Base-by-base conservation (phyloP, 2,888 invertebrate species). In the Elysia crispata region DNA sequence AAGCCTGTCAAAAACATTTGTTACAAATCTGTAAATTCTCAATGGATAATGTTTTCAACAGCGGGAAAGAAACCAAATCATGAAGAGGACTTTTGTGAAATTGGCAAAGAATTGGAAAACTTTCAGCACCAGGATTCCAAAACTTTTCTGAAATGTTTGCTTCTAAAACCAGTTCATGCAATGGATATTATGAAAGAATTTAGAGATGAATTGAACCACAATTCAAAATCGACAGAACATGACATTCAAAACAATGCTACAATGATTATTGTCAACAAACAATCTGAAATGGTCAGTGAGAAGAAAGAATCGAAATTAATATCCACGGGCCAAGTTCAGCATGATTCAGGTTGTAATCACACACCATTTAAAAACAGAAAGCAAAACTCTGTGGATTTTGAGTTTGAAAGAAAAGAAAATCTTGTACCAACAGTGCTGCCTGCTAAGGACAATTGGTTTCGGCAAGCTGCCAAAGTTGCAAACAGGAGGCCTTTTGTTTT, bases 61-160 rank as follows among this genome's bases (percentile, higher is more conserved):
- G 41, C 41, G 41, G 41, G 11, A 11, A 41, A 41, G 11, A 41
- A 41, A 11, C 3, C 3, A 41, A 11, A 41, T 41, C 5, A 11
- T 41, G 41, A 6, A 6, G 41, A 41, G 5, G 11, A 11, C 5
- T 41, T 11, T 6, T 41, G 41, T 41, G 41, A 41, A 41, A 41
- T 6, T 41, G 41, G 11, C 41, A 41, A 6, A 41, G 41, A 41
- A 11, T 11, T 41, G 3, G 41, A 41, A 41, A 41, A 11, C 41
- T 41, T 6, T 41, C 41, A 41, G 41, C 11, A 41, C 41, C 41
- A 69, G 25, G 64, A 77, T 49, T 69, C 62, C 1, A 77, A 30
- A 62, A 41, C 62, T 18, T 77, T 77, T 72, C 72, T 77, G 15
- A 67, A 77, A 20, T 77, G 77, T 25, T 28, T 77, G 28, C 72